Base-by-base conservation (phyloP, 2,888 invertebrate genomes). In the Coenonympha arcania region DNA sequence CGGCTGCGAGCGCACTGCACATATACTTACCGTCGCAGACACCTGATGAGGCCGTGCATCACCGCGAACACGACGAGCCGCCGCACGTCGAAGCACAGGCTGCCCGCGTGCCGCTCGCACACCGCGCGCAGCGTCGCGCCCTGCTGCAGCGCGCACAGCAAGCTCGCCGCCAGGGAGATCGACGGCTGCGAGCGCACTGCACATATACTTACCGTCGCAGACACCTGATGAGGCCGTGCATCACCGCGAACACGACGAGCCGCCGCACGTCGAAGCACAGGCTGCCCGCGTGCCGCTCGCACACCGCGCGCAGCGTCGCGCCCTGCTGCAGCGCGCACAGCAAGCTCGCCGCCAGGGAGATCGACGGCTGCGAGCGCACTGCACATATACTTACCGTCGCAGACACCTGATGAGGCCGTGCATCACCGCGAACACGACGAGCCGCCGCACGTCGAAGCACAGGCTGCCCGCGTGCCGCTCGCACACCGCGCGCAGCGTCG, bases 341-440 rank as follows among this genome's bases (percentile, higher is more conserved):
- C 2, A 84, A 64, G 52, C 66, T 71, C 16, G 79, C 51, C 6
- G 80, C 76, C 6, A 76, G 75, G 0, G 78, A 66, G 11, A 84
- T 52, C 0, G 57, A 59, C 1, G 77, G 75, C 82, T 80, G 39
- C 19, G 3, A 26, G n/a, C 6, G n/a, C 31, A 31, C 31, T 6
- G 5, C 1, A 15, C 6, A 31, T 67, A 2, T 4, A 4, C 24
- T 33, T 54, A 86, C 77, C 88, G 85, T 59, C 88, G 88, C 16
- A 90, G 81, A 60, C 89, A 89, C 50, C 84, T 86, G 60, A 90
- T 85, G 48, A 90, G 83, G 6, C 87, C 87, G 56, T 90, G 89
- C 36, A 89, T 76, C 58, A 88, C 73, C 0, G 90, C 89, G 59
- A 88, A 90, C 9, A 88, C 87, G 0, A 90, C 86, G 20, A 90